These are phyloP conservation scores for Genyomyrus donnyi DNA, from an alignment of 2,113 vertebrate genomes.

Conservation along the genomic window DNA sequence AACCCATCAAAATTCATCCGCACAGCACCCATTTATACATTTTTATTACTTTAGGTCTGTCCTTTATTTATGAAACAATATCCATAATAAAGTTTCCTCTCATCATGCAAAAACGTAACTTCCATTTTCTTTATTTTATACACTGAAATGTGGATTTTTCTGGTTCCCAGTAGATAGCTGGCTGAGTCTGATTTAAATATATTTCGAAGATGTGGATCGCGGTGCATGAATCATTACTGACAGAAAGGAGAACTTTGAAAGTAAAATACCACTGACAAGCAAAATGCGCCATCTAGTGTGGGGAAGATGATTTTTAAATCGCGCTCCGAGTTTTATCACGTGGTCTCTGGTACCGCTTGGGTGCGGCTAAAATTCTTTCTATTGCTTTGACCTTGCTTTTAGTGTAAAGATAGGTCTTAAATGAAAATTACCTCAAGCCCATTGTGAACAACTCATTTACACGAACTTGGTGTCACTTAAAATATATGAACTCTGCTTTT, in stretches of 20 bases:
- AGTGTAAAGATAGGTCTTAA: neutral
- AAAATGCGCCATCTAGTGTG: constrained; percentile 3
- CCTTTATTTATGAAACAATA: constrained; percentile 3
- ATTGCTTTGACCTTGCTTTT: neutral
- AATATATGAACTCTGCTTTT: neutral
- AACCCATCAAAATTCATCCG: neutral
- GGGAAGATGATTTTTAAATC: neutral
- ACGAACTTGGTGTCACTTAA: neutral
- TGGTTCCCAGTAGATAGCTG: neutral
- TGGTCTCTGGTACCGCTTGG: neutral
- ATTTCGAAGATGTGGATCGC: neutral
- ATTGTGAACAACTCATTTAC: neutral
- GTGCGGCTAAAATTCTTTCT: neutral
- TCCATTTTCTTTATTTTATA: neutral
- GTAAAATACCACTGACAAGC: neutral
- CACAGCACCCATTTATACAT: neutral
- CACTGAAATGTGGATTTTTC: neutral
- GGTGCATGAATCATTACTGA: neutral
- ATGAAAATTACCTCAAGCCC: neutral
- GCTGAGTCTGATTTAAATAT: neutral
- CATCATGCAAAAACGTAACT: neutral
- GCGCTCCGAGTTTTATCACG: neutral
- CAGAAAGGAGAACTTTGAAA: neutral
- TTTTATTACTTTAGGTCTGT: constrained; percentile 6
- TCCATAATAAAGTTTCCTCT: neutral